A percentile compares a stretch with the other conserved stretches of the same genome.
phyloP scores from a whole-genome alignment of 2,113 vertebrate species.

The Pollachius pollachius region DNA sequence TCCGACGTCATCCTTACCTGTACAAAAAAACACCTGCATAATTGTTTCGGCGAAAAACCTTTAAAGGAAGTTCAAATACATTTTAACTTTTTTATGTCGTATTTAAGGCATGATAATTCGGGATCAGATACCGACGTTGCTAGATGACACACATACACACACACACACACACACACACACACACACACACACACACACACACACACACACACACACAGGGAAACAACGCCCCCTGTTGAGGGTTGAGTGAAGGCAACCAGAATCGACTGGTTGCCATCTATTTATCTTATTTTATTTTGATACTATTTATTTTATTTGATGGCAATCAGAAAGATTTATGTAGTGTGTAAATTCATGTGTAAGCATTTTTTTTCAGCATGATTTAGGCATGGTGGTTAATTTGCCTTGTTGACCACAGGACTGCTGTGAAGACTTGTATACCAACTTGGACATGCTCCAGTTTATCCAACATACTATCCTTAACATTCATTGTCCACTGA shows the following conservation, averaged over 20 bases:
- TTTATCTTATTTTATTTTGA: no score
- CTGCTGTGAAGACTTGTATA: background rate
- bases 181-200: no score
- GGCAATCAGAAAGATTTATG: background rate
- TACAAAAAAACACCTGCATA: background rate
- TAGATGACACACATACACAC: background rate
- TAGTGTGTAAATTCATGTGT: background rate
- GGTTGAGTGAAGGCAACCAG: background rate
- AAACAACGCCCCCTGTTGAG: background rate
- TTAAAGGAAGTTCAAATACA: no score
- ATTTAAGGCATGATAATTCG: no score
- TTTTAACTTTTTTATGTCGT: no score
- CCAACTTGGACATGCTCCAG: background rate
- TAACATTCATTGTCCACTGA: conserved; percentile 2
- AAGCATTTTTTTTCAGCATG: no score
- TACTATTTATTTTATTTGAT: background rate
- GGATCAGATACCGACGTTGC: background rate
- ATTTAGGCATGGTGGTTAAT: no score
- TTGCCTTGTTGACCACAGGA: background rate
- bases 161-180: conserved; percentile 4
- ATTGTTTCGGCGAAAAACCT: background rate
- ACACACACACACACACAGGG: no score
- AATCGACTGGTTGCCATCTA: no score
- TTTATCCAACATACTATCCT: background rate
- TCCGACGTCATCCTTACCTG: conserved; percentile 65